Base-by-base conservation (phyloP, 2,797 vertebrate genomes). In the Lepilemur ruficaudatus region DNA sequence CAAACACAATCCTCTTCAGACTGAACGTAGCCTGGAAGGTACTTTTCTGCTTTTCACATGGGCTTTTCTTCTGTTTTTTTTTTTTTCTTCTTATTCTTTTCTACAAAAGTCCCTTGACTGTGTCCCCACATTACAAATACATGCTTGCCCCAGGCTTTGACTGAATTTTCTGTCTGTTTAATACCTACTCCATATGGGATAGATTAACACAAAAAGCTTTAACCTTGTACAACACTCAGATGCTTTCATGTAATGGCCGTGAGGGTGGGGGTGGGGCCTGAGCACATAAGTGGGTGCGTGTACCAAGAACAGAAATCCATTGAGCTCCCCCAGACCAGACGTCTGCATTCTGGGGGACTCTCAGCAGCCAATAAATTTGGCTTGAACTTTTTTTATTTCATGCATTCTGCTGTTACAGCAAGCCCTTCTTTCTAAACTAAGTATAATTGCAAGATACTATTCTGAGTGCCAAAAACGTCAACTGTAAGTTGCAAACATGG, bases 351-450 rank as follows among this genome's bases (percentile, higher is more conserved):
- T 99, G 98, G 96, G 98, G 97, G 98, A 97, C 97, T 98, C 98
- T 97, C 98, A 98, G 98, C 98, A 99, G 98, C 98, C 98, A 99
- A 98, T 99, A 99, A 99, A 99, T 98, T 98, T 98, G 96, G 97
- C 98, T 98, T 97, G 97, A 98, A 95, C 93, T 98, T 97, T 98
- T 98, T 98, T 98, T 84, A 96, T 98, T 98, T 98, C 98, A 98
- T 98, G 98, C 98, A 98, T 98, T 98, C 97, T 98, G 96, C 98
- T 98, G 97, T 98, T 98, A 98, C 98, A 98, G 97, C 98, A 98
- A 98, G 98, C 98, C 98, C 98, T 98, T 97, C 98, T 98, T 98
- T 98, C 98, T 98, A 98, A 98, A 98, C 98, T 97, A 98, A 98
- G 98, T 95, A 97, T 99, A 99, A 99, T 98, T 99, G 98, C 98